A percentile compares a stretch with the other conserved stretches of the same genome.
Evolutionary conservation across 2,888 invertebrate genomes (phyloP).

Genomic region (Eupithecia abbreviata): DNA sequence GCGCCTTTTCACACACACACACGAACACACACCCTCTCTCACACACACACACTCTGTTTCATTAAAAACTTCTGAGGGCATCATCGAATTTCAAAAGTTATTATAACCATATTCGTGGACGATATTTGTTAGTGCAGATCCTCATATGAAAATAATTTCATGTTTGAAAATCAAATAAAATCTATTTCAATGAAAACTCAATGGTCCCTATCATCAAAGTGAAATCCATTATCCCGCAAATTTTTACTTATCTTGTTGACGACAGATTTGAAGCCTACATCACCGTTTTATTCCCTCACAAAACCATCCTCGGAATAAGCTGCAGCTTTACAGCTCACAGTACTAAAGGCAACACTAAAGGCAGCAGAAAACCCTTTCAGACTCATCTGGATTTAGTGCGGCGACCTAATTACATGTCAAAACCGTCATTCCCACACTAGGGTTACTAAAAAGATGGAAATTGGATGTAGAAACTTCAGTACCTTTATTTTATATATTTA

Average conservation of each 20-base stretch:
- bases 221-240: background rate
- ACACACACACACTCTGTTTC: too few relatives aligned
- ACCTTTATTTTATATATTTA: too few relatives aligned
- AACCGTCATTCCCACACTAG: conserved; percentile 9
- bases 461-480: background rate
- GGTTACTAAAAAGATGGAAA: background rate
- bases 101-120: too few relatives aligned
- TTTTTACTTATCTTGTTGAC: background rate
- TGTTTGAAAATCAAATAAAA: too few relatives aligned
- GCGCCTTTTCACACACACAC: too few relatives aligned
- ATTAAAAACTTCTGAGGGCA: too few relatives aligned
- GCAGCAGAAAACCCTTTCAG: conserved; percentile 30
- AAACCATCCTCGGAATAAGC: conserved; percentile 23
- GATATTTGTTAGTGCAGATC: too few relatives aligned
- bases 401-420: conserved; percentile 39
- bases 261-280: background rate
- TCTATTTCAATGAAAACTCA: too few relatives aligned
- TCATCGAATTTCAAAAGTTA: too few relatives aligned
- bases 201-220: too few relatives aligned
- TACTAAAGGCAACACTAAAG: conserved; percentile 39
- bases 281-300: background rate
- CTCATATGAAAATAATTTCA: too few relatives aligned
- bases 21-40: too few relatives aligned
- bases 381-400: conserved; percentile 39
- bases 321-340: conserved; percentile 36